Percentiles rank a stretch among this genome's conserved stretches.
Evolutionary conservation across 2,113 vertebrate species (phyloP).

Genomic region (Abramis brama): DNA sequence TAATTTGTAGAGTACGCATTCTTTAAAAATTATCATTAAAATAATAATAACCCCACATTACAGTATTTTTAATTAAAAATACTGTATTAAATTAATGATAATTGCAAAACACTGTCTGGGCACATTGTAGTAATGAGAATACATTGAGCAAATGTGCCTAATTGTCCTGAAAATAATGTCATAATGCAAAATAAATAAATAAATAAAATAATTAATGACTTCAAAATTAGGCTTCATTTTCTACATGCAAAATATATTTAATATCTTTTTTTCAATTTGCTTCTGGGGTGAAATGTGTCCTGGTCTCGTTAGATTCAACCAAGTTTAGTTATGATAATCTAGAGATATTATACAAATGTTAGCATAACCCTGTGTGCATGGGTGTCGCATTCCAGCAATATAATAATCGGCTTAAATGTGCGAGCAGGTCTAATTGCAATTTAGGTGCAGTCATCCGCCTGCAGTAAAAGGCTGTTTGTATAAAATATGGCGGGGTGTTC

Average conservation of each 20-base stretch:
- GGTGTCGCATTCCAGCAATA: background rate
- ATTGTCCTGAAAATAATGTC: too few species aligned
- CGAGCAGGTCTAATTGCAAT: slow-evolving; percentile 40
- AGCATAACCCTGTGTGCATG: slow-evolving; percentile 6
- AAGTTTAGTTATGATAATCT: background rate
- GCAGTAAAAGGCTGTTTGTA: slow-evolving; percentile 53
- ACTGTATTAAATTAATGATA: too few species aligned
- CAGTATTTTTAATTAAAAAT: too few species aligned
- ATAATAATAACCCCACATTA: too few species aligned
- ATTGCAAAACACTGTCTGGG: too few species aligned
- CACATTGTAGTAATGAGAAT: too few species aligned
- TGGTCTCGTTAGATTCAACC: background rate
- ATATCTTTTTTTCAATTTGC: background rate
- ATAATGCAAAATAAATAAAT: too few species aligned
- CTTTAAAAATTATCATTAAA: too few species aligned
- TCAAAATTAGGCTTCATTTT: too few species aligned
- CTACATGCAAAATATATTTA: background rate
- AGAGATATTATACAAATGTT: background rate
- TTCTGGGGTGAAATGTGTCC: background rate
- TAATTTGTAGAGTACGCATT: too few species aligned
- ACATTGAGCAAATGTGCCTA: too few species aligned
- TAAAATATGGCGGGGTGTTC: slow-evolving; percentile 56
- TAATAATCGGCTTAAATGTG: slow-evolving; percentile 47
- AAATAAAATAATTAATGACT: too few species aligned
- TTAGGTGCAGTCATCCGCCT: slow-evolving; percentile 47